Conservation (phyloP, 1,140 invertebrate genomes). For the Cephus cinctus region DNA sequence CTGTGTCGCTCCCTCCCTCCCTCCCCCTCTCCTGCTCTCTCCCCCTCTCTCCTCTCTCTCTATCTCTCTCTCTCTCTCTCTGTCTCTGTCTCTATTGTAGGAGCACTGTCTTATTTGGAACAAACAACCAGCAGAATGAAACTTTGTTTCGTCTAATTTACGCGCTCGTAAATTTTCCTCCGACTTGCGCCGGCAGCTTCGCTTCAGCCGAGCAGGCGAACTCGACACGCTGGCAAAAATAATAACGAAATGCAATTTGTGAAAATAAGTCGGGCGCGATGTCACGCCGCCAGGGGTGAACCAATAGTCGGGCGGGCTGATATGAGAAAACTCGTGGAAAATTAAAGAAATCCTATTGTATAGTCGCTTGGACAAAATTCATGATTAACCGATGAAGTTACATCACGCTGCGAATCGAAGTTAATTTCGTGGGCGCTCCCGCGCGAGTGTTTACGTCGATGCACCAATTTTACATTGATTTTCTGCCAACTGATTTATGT, state of each 20-base stretch:
- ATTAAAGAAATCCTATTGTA: background rate
- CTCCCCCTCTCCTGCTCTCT: background rate
- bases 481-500: no score
- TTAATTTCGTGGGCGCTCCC: no score
- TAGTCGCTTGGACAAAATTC: no score
- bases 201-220: background rate
- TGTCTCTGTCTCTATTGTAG: no score
- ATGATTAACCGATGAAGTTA: no score
- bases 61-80: no score
- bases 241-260: background rate
- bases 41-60: no score
- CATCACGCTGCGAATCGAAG: no score
- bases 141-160: conserved; percentile 36
- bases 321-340: background rate
- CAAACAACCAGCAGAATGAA: conserved; percentile 19
- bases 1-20: no score
- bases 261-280: no score
- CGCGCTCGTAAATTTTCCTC: conserved; percentile 34
- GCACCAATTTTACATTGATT: background rate
- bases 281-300: background rate
- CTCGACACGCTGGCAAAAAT: background rate
- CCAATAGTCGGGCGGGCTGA: background rate
- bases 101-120: no score
- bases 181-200: background rate
- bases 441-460: no score